These are phyloP conservation scores for Drosophila diplacantha DNA, from an alignment of 2,888 invertebrate genomes.

Conservation along the genomic window DNA sequence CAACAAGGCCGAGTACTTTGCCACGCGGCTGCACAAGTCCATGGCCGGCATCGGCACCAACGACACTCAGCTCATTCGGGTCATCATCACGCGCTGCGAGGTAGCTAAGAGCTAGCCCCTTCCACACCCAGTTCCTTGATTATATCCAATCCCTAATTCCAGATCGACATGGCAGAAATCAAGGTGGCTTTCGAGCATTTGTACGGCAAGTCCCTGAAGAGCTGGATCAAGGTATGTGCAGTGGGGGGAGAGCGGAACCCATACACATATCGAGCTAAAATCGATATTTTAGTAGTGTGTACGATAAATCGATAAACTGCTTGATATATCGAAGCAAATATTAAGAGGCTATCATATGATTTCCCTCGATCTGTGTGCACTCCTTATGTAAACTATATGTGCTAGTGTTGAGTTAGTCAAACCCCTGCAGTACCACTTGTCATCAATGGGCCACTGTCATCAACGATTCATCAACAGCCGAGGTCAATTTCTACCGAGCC, in stretches of 20 bases:
- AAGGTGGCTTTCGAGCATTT: conserved; percentile 86
- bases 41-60: conserved; percentile 95
- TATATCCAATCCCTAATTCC: not conserved
- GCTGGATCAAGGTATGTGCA: conserved; percentile 85
- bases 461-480: too few species aligned
- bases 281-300: not conserved
- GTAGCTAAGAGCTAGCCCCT: conserved; percentile 44
- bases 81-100: conserved; percentile 89
- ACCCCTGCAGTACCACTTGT: too few species aligned
- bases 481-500: too few species aligned
- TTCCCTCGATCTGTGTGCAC: too few species aligned
- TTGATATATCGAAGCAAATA: too few species aligned
- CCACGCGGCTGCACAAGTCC: conserved; percentile 89
- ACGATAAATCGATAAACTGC: not conserved
- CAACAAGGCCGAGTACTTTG: conserved; percentile 90
- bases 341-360: too few species aligned
- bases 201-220: conserved; percentile 87
- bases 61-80: conserved; percentile 89
- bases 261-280: not conserved
- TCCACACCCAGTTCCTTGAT: not conserved
- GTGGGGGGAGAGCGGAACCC: not conserved
- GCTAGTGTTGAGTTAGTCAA: too few species aligned
- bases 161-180: conserved; percentile 90
- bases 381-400: too few species aligned
- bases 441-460: too few species aligned